Percentiles rank a stretch among this genome's conserved stretches.
Conservation (phyloP, 2,888 invertebrate species). For the Drosophila paracracens region DNA sequence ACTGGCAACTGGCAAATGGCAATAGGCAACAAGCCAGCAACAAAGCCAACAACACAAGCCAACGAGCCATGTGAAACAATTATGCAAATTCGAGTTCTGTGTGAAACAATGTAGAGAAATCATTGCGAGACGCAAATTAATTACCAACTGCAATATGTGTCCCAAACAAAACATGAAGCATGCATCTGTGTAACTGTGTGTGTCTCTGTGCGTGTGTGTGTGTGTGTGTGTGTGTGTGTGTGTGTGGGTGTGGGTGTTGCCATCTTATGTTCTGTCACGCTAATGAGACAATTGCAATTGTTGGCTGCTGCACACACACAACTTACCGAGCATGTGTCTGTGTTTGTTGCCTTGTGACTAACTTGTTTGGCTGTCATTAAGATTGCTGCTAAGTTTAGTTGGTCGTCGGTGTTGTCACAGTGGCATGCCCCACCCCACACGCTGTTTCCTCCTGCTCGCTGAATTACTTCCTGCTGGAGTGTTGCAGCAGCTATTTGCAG, state of each 20-base stretch:
- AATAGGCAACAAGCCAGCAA: constrained; percentile 11
- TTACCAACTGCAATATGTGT: constrained; percentile 66
- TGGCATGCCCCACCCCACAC: not conserved
- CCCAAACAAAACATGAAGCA: constrained; percentile 47
- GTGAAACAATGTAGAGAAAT: constrained; percentile 73
- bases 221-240: not conserved
- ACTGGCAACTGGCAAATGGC: constrained; percentile 13
- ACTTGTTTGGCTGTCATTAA: constrained; percentile 67
- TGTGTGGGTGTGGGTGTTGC: constrained; percentile 11
- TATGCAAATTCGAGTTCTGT: constrained; percentile 65
- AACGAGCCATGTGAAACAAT: constrained; percentile 70
- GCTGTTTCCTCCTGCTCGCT: not conserved
- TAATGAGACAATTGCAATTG: constrained; percentile 80
- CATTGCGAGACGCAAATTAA: constrained; percentile 76
- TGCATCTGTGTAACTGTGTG: not conserved
- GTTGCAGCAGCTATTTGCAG: constrained; percentile 48
- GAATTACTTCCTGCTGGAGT: constrained; percentile 24
- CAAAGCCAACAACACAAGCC: constrained; percentile 1
- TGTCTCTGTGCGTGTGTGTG: constrained; percentile 9
- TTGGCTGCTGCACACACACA: constrained; percentile 58
- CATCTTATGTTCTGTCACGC: constrained; percentile 66
- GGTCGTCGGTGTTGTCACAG: constrained; percentile 20
- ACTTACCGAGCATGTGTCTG: constrained; percentile 52
- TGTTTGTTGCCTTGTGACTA: constrained; percentile 11
- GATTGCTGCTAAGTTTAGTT: constrained; percentile 54